Base-by-base conservation (phyloP, 1,140 invertebrate genomes). In the Heliconius hewitsoni region DNA sequence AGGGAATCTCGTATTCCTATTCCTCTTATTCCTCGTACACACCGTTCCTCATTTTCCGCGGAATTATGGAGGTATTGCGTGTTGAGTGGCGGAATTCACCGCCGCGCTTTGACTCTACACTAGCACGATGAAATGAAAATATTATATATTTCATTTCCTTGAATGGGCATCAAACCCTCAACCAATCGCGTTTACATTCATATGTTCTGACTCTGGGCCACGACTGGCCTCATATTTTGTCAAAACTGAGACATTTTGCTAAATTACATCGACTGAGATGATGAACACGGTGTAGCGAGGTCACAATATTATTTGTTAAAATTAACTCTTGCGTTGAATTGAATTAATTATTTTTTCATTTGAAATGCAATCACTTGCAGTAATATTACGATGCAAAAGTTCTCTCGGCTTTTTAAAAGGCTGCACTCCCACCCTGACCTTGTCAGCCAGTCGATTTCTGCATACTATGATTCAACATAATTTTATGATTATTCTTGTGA, bases 381-480 rank as follows among this genome's bases (percentile, higher is more conserved):
- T 82, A 76, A 80, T 76, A 80, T 82, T 78, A 81, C 78, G 78
- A 46, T 73, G 81, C 83, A 80, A 76, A 83, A 81, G 78, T 79
- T 71, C 42, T 79, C 74, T 76, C 79, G 76, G 78, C 74, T 80
- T 34, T 57, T 80, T 81, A 85, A 83, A 85, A 81, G 80, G 76
- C 79, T 80, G 73, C 76, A 83, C 75, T 83, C 81, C 80, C 80
- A 81, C 81, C 81, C 81, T 81, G 82, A 85, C 84, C 84, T 85
- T 83, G 84, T 75, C 70, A 71, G 77, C 80, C 81, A 80, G 78
- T 80, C 80, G 83, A 78, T 82, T 84, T 83, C 80, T 83, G 75
- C 57, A 76, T 81, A 83, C 78, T 78, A 81, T 81, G 78, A 80
- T 77, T 52, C 73, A 75, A 75, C 73, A 74, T 74, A 66, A 78